Evolutionary conservation across 2,888 invertebrate species (phyloP).

Genomic region (Rosalia funebris): DNA sequence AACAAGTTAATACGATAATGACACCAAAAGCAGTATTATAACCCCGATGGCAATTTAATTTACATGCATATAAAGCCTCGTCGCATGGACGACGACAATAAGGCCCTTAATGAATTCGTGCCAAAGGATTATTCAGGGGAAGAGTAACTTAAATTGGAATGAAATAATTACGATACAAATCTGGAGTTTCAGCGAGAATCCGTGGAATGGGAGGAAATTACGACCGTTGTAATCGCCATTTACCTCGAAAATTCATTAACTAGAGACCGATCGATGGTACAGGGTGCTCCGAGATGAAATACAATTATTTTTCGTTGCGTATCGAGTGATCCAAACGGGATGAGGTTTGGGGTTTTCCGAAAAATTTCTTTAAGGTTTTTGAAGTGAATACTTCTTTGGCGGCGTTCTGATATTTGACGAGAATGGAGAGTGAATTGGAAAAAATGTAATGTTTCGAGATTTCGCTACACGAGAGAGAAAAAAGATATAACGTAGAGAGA

Average conservation of each 20-base stretch:
- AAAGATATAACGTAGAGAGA: too few relatives aligned
- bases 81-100: constrained; percentile 38
- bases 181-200: not conserved
- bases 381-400: too few relatives aligned
- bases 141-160: constrained; percentile 43
- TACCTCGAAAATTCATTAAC: not conserved
- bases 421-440: too few relatives aligned
- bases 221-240: too few relatives aligned
- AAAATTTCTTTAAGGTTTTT: too few relatives aligned
- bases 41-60: not conserved
- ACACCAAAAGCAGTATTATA: not conserved
- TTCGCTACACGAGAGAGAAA: too few relatives aligned
- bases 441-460: too few relatives aligned
- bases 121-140: constrained; percentile 44
- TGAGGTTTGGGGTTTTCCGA: too few relatives aligned
- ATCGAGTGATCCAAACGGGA: too few relatives aligned
- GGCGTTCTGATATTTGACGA: too few relatives aligned
- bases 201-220: not conserved
- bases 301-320: too few relatives aligned
- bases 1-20: not conserved
- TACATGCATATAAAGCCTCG: constrained; percentile 16
- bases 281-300: not conserved
- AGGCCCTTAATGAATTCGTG: constrained; percentile 39
- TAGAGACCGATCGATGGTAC: not conserved
- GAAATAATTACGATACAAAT: constrained; percentile 28